Evolutionary conservation across 2,797 vertebrate genomes (phyloP).

Genomic region (Chloroceryle inda): DNA sequence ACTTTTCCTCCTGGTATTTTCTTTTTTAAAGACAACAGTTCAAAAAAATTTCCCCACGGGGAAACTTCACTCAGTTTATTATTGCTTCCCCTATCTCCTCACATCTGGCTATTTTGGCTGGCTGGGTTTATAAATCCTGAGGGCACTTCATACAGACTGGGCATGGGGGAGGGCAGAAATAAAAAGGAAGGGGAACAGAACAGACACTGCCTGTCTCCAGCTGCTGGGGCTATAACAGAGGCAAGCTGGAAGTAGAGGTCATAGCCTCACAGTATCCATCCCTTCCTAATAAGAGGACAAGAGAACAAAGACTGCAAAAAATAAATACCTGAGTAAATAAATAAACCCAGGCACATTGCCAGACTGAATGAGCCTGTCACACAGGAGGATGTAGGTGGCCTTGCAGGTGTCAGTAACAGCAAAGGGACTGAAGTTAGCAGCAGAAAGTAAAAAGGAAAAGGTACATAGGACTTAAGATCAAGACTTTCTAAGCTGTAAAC

Average conservation of each 20-base stretch:
- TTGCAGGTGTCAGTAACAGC: background rate
- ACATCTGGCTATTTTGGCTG: background rate
- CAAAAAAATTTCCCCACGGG: background rate
- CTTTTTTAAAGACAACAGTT: background rate
- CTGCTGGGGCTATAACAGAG: background rate
- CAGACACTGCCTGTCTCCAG: background rate
- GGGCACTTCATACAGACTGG: background rate
- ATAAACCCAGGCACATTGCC: background rate
- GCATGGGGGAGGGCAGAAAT: accelerated
- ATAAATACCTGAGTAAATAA: background rate
- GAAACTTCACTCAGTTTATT: background rate
- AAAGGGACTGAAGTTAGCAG: background rate
- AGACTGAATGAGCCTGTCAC: background rate
- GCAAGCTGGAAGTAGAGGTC: background rate
- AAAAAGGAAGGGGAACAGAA: background rate
- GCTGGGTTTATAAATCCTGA: conserved; percentile 3
- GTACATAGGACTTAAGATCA: background rate
- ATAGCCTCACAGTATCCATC: background rate
- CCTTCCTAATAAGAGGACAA: background rate
- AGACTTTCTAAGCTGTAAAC: background rate
- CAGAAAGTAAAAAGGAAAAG: background rate
- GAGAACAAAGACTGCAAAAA: background rate
- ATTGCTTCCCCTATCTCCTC: background rate
- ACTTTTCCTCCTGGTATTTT: background rate
- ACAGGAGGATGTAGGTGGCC: background rate